Conservation (phyloP, 2,113 vertebrate genomes). For the Athene cunicularia region DNA sequence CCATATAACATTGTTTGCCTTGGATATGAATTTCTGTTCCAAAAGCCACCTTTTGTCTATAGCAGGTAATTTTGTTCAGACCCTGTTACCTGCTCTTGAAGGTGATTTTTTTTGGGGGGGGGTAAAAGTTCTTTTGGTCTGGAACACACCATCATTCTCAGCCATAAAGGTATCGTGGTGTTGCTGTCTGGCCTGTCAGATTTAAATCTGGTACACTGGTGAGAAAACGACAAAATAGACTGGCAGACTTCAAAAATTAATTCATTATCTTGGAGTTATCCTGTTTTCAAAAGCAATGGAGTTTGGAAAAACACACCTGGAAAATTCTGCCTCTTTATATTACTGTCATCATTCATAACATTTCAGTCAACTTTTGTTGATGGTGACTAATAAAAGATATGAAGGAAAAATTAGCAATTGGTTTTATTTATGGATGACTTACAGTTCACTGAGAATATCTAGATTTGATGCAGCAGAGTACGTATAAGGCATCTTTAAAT, state of each 20-base stretch:
- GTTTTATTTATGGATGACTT: neutral
- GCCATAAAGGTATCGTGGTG: neutral
- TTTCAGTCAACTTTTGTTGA: neutral
- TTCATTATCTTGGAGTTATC: neutral
- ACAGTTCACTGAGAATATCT: neutral
- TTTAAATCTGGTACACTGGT: neutral
- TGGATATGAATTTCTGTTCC: neutral
- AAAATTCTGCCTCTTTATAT: neutral
- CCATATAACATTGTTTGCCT: neutral
- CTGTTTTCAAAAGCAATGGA: neutral
- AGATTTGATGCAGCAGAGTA: neutral
- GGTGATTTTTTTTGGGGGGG: neutral
- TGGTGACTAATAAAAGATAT: slow-evolving; percentile 13
- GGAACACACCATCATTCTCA: neutral
- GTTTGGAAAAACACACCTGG: neutral
- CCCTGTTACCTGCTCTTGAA: neutral
- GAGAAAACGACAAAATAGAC: neutral
- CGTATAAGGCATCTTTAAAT: neutral
- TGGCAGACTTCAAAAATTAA: neutral
- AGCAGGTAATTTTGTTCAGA: neutral
- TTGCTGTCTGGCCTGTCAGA: neutral
- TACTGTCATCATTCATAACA: neutral
- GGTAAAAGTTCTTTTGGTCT: neutral
- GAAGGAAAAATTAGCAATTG: neutral
- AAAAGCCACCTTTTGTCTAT: neutral